Base-by-base conservation (phyloP, 1,140 invertebrate genomes). In the Pogonus chalceus region DNA sequence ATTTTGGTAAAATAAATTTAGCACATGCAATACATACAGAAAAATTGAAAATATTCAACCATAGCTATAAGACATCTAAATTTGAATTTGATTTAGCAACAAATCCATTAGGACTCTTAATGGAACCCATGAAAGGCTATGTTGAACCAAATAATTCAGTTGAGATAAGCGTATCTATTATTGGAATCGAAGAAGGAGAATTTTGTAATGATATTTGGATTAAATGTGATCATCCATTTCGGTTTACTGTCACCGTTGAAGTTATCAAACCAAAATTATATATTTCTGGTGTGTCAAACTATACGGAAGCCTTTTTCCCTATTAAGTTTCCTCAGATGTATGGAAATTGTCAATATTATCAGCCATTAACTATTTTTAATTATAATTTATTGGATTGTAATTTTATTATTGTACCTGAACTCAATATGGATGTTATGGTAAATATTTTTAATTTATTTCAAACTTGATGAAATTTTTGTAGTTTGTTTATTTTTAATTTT, bases 151-250 rank as follows among this genome's bases (percentile, higher is more conserved):
- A 54, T 9, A 37, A 53, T 10, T 24, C 51, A 23, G 9, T 61
- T 14, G 31, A 21, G 0, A 39, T 71, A 1, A 52, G 56, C n/a
- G 47, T 70, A 22, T 56, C 64, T 53, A 39, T 71, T 20, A 62
- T 61, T 16, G 61, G 61, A 14, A 53, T 53, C 4, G 51, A 51
- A 0, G 61, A 63, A 53, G 69, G 69, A n/a, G 35, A 55, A 14
- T 64, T 61, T 51, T 55, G 39, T 18, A 56, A 47, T 12, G 67
- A 69, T 57, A 63, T 71, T 49, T 70, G 69, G 67, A 64, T 69
- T 12, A 66, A 63, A 35, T 62, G 60, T 10, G 51, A 31, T 9
- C 51, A 24, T 2, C 65, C 68, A 7, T 58, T 62, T 20, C 60
- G 62, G 0, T 39, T 72, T 4, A 49, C 58, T 3, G 43, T 71